Base-by-base conservation (phyloP, 2,797 vertebrate species). In the Scolopax rusticola region DNA sequence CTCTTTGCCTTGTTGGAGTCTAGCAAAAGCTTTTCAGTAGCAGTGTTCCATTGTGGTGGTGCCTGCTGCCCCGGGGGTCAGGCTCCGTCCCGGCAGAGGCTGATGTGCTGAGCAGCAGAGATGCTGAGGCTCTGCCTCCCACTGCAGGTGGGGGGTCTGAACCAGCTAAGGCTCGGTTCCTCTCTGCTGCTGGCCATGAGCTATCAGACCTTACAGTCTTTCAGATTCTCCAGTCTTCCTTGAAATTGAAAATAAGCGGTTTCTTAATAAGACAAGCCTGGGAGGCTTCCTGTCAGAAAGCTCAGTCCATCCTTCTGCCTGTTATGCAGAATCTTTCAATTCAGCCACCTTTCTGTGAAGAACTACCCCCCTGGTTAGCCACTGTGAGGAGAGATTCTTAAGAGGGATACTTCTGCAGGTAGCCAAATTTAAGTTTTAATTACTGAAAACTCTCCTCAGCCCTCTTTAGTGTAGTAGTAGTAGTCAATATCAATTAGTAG, bases 1-100 rank as follows among this genome's bases (percentile, higher is more conserved):
- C 19, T 4, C 4, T 45, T 51, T 38, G 59, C 63, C 45, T 25
- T 11, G 16, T 1, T 48, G 45, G 65, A 23, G 8, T 27, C 8
- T 0, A 38, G 51, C 3, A 47, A 1, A n/a, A 8, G 32, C 8
- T 69, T 69, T 28, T 12, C 14, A 40, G 1, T 2, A 20, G 0
- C 4, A 9, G 12, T 2, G 2, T 48, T 57, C 15, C 3, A 1
- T 6, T 1, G 4, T 7, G 56, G 45, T 2, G 0, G 7, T 47
- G 28, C 7, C 12, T 15, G 43, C 8, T 45, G 19, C 20, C 20
- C 3, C 1, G 2, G 45, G 18, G 2, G 41, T 23, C 57, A 36
- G 36, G 40, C 59, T 76, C 53, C 2, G 0, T 1, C 2, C 40
- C 41, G 3, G 2, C 5, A 6, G 20, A 5, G 6, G 56, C 27